Evolutionary conservation across 2,797 vertebrate species (phyloP).

Genomic region (Rallus crepitans): DNA sequence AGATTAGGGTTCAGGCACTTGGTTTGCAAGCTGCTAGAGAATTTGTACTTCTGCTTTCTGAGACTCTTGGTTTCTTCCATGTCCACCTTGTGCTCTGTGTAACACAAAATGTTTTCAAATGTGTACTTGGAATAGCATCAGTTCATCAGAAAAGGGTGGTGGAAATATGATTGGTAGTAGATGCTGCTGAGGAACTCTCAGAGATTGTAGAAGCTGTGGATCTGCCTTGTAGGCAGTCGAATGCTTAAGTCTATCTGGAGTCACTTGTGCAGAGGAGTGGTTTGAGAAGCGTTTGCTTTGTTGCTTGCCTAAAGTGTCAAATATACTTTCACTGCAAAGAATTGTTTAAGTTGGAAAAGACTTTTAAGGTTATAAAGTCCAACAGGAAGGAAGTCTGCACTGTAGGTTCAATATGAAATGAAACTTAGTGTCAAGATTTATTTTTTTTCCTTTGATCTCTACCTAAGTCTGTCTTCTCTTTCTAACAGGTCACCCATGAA

Average conservation of each 20-base stretch:
- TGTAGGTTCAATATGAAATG: not conserved
- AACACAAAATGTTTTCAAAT: not conserved
- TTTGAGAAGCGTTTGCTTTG: not conserved
- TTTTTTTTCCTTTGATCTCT: not conserved
- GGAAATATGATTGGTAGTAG: not conserved
- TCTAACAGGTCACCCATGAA: constrained; percentile 87
- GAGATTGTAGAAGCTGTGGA: not conserved
- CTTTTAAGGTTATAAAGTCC: no score
- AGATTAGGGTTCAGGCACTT: not conserved
- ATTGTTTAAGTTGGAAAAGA: no score
- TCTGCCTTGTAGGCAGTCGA: not conserved
- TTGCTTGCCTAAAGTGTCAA: not conserved
- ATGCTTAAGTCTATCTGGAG: not conserved
- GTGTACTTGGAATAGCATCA: not conserved
- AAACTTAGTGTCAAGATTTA: not conserved
- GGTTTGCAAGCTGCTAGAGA: not conserved
- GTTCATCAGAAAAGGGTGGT: not conserved
- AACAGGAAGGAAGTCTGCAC: not conserved
- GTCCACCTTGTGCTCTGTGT: not conserved
- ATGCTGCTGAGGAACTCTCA: not conserved
- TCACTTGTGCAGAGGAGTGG: not conserved
- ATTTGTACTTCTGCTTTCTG: not conserved
- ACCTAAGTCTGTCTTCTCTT: constrained; percentile 45
- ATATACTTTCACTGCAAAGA: not conserved
- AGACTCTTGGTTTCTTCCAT: not conserved